Evolutionary conservation across 1,140 invertebrate species (phyloP).

Genomic region (Bilobella aurantiaca): DNA sequence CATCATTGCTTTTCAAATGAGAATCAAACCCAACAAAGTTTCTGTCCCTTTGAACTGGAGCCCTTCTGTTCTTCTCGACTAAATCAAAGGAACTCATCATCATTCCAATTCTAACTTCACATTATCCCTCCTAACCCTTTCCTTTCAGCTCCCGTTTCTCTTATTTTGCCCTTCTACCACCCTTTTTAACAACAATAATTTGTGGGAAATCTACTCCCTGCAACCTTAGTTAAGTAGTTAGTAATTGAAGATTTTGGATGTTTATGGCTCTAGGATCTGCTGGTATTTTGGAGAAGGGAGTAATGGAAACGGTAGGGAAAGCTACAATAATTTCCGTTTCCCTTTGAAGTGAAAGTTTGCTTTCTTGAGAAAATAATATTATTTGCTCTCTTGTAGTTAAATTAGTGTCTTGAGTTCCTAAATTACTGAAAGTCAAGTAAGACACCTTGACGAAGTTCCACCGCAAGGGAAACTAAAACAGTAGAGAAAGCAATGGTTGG

Average conservation of each 20-base stretch:
- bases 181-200: too few relatives aligned
- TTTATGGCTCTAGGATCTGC: too few relatives aligned
- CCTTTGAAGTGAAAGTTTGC: background rate
- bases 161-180: too few relatives aligned
- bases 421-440: background rate
- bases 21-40: slow-evolving; percentile 3
- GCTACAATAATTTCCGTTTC: slow-evolving; percentile 1
- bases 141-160: too few relatives aligned
- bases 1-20: slow-evolving; percentile 8
- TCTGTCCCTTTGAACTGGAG: background rate
- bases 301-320: too few relatives aligned
- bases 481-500: too few relatives aligned
- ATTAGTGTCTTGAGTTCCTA: background rate
- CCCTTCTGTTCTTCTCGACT: background rate
- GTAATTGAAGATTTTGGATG: too few relatives aligned
- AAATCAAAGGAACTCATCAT: slow-evolving; percentile 9
- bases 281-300: too few relatives aligned
- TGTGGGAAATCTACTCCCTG: too few relatives aligned
- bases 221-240: too few relatives aligned
- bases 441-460: background rate
- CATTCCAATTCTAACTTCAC: background rate
- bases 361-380: slow-evolving; percentile 9
- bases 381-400: background rate
- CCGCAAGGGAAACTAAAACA: slow-evolving; percentile 1
- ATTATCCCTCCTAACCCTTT: background rate